These are phyloP conservation scores for Noctua janthina DNA, from an alignment of 2,888 invertebrate genomes.

Conservation along the genomic window DNA sequence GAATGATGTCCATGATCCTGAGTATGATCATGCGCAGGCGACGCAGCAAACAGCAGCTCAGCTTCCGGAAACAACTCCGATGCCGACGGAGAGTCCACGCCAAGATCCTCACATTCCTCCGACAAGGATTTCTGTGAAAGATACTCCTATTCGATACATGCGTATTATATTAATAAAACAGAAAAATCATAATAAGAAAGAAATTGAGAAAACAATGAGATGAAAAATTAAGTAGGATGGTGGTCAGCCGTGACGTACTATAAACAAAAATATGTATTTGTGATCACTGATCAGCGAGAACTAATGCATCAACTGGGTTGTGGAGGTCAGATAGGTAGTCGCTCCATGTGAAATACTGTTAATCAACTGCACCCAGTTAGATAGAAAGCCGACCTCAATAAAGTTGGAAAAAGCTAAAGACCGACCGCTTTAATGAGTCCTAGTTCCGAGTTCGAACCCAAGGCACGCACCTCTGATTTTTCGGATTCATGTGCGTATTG, in stretches of 20 bases:
- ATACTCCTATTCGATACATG: slow-evolving; percentile 57
- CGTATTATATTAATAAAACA: slow-evolving; percentile 56
- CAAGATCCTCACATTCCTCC: slow-evolving; percentile 94
- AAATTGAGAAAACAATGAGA: not conserved
- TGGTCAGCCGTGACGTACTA: not conserved
- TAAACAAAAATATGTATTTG: not conserved
- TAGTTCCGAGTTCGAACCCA: too few relatives aligned
- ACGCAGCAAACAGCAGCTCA: slow-evolving; percentile 93
- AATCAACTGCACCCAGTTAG: not conserved
- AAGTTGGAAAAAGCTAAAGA: not conserved
- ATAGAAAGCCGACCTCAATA: too few relatives aligned
- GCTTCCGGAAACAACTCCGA: slow-evolving; percentile 95
- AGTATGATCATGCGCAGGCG: slow-evolving; percentile 92
- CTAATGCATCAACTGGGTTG: not conserved
- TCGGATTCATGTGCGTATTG: too few relatives aligned
- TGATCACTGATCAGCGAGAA: not conserved
- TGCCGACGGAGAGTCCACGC: slow-evolving; percentile 95
- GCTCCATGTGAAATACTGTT: not conserved
- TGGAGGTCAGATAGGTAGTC: not conserved
- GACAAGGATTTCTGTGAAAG: slow-evolving; percentile 92
- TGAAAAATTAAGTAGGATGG: not conserved
- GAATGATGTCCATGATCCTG: slow-evolving; percentile 78
- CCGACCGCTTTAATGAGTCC: too few relatives aligned
- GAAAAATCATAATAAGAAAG: slow-evolving; percentile 43
- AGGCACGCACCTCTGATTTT: too few relatives aligned